Evolutionary conservation across 2,888 invertebrate species (phyloP).

Genomic region (Vannuccia rotundouncinata): DNA sequence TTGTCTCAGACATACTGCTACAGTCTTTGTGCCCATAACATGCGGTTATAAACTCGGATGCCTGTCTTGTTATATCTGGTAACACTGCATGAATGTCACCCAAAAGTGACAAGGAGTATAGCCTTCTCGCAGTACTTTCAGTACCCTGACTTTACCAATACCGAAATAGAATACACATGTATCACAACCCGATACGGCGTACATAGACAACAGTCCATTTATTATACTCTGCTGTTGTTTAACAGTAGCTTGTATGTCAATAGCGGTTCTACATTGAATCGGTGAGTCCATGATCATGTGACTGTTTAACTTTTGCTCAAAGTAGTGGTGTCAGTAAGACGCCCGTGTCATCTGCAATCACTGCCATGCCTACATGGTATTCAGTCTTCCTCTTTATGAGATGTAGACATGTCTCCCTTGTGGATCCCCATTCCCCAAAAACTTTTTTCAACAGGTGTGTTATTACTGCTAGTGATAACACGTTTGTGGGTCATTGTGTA

Average conservation of each 20-base stretch:
- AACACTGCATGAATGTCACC: no score
- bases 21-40: no score
- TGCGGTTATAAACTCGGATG: no score
- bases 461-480: constrained; percentile 13
- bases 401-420: background rate
- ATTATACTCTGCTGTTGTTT: background rate
- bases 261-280: background rate
- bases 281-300: background rate
- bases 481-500: constrained; percentile 19
- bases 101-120: no score
- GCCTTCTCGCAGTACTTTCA: background rate
- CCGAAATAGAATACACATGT: background rate
- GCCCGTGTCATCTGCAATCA: background rate
- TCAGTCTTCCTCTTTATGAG: background rate
- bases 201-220: background rate
- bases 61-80: no score
- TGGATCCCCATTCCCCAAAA: background rate
- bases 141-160: background rate
- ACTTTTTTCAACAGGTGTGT: background rate
- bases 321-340: no score
- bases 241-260: background rate
- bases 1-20: no score
- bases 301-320: no score
- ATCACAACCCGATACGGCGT: no score
- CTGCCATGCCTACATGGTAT: background rate